Base-by-base conservation (phyloP, 1,140 invertebrate species). In the Conus betulinus region DNA sequence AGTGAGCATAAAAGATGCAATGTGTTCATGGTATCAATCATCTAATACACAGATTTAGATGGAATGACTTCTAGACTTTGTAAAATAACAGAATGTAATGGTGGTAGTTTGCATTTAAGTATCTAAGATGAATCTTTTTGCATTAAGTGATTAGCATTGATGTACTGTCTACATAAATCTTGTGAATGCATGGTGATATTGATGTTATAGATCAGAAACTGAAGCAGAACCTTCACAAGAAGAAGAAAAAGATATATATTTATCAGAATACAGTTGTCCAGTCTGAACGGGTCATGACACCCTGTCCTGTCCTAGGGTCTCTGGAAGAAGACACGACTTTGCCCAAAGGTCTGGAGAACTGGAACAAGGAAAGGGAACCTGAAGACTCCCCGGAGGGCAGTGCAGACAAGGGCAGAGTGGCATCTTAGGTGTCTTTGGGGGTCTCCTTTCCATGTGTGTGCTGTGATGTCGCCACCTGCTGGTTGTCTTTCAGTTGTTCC, bases 261-360 rank as follows among this genome's bases (percentile, higher is more conserved):
- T 39, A 39, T 39, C 39, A 39, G 39, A 39, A 39, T n/a, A 39
- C 39, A 39, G 39, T 39, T 39, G 39, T 39, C 39, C 39, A 39
- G 39, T 88, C 5, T 23, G 71, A 20, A 25, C 57, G 15, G 20
- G 3, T 23, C n/a, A 67, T 23, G 13, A 25, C 85, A 67, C 17
- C 39, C 57, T 53, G 88, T 88, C 67, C 53, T 87, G 83, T 25
- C 67, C 98, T 98, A 57, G 99, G 99, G 25, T 99, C 98, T 0
- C 97, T 99, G 91, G 99, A 99, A 92, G 99, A 99, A 95, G 98
- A 99, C 93, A 99, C 99, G 0, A 96, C 96, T 0, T 96, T 99
- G 90, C 99, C 99, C 0, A 98, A 99, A 96, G 99, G 99, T 84
- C 96, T 99, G 3, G 97, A 99, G 95, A 97, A 97, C 90, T 99